These are phyloP conservation scores for Cyphomyrus plagiostoma DNA, from an alignment of 2,113 vertebrate species.

Conservation along the genomic window DNA sequence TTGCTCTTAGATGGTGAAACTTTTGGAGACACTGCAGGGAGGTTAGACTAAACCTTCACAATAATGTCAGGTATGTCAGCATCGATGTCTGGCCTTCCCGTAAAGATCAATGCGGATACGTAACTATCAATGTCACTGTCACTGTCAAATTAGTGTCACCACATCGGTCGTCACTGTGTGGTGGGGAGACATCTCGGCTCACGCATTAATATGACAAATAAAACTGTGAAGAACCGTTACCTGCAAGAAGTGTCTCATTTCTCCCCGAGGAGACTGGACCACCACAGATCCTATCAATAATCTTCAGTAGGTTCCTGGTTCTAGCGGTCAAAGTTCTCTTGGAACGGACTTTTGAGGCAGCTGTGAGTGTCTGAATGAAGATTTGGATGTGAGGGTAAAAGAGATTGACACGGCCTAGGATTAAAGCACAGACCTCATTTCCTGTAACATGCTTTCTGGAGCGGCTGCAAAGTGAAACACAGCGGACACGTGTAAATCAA, in stretches of 20 bases:
- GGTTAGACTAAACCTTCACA: background rate
- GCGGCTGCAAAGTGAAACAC: background rate
- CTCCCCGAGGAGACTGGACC: background rate
- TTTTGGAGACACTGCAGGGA: background rate
- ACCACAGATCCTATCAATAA: background rate
- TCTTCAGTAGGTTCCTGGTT: background rate
- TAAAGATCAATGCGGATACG: background rate
- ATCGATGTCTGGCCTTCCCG: background rate
- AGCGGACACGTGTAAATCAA: background rate
- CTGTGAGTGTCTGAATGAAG: background rate
- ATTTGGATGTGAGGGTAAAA: background rate
- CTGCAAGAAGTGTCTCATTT: background rate
- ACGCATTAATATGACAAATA: background rate
- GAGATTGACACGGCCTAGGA: background rate
- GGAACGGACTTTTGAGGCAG: background rate
- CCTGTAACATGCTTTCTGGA: background rate
- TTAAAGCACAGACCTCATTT: background rate
- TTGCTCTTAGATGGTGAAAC: background rate
- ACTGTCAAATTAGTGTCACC: background rate
- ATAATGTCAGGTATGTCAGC: background rate
- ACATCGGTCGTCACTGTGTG: background rate
- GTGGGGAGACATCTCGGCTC: background rate
- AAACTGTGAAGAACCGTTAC: background rate
- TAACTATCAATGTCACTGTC: background rate
- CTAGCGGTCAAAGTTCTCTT: background rate